Conservation (phyloP, 2,888 invertebrate genomes). For the Meandrusa payeni region DNA sequence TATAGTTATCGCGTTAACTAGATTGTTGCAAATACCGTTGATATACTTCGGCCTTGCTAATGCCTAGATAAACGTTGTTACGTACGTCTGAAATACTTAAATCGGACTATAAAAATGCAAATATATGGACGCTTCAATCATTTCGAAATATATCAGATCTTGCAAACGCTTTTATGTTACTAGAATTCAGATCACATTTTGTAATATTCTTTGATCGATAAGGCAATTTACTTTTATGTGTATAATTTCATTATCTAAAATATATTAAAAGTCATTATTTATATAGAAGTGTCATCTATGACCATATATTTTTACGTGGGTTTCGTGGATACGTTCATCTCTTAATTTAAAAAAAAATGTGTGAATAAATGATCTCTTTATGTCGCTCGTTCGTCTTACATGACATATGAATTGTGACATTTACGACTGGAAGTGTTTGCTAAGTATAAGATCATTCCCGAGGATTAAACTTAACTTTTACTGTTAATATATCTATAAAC, state of each 20-base stretch:
- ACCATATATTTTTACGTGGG: slow-evolving; percentile 2
- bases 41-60: slow-evolving; percentile 9
- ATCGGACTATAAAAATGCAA: slow-evolving; percentile 37
- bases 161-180: slow-evolving; percentile 18
- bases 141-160: slow-evolving; percentile 26
- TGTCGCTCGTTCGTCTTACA: too few relatives aligned
- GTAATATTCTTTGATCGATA: slow-evolving; percentile 9
- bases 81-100: slow-evolving; percentile 32
- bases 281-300: slow-evolving; percentile 3
- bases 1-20: too few relatives aligned
- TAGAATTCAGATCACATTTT: slow-evolving; percentile 20
- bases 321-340: too few relatives aligned
- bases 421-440: too few relatives aligned
- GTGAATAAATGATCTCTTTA: too few relatives aligned
- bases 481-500: too few relatives aligned
- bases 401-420: too few relatives aligned
- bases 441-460: too few relatives aligned
- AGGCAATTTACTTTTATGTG: slow-evolving; percentile 21
- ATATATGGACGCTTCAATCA: slow-evolving; percentile 32
- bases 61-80: slow-evolving; percentile 26
- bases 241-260: slow-evolving; percentile 11
- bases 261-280: slow-evolving; percentile 8
- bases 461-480: too few relatives aligned
- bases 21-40: slow-evolving; percentile 9
- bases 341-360: too few relatives aligned